Conservation (phyloP, 2,113 vertebrate genomes). For the Gopherus flavomarginatus region DNA sequence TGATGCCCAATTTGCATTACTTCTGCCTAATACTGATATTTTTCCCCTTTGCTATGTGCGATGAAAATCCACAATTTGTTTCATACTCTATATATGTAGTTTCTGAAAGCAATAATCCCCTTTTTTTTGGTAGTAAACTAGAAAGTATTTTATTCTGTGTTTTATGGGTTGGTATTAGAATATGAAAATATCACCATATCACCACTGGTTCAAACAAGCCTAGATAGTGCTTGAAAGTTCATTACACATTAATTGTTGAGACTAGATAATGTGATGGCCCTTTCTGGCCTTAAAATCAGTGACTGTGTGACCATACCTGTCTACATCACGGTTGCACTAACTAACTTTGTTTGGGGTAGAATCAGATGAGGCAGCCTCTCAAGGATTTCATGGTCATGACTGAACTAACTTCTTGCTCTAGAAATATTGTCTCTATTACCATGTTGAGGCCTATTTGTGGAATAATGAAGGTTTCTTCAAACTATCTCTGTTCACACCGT, state of each 20-base stretch:
- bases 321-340: neutral
- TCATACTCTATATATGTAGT: neutral
- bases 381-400: neutral
- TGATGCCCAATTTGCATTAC: neutral
- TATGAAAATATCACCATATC: conserved; percentile 16
- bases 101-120: neutral
- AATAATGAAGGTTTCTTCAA: neutral
- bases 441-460: neutral
- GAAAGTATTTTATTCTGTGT: conserved; percentile 17
- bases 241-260: neutral
- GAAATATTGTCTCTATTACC: neutral
- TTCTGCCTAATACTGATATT: neutral
- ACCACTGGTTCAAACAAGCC: neutral
- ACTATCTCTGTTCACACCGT: neutral
- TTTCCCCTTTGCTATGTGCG: neutral
- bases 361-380: neutral
- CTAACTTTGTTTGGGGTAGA: neutral
- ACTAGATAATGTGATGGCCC: neutral
- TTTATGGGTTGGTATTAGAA: neutral
- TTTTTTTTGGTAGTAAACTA: neutral
- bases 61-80: neutral
- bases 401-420: neutral
- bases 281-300: too few species aligned
- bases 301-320: neutral
- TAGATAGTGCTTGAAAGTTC: neutral